Evolutionary conservation across 2,113 vertebrate genomes (phyloP).

Genomic region (Hirundichthys speculiger): DNA sequence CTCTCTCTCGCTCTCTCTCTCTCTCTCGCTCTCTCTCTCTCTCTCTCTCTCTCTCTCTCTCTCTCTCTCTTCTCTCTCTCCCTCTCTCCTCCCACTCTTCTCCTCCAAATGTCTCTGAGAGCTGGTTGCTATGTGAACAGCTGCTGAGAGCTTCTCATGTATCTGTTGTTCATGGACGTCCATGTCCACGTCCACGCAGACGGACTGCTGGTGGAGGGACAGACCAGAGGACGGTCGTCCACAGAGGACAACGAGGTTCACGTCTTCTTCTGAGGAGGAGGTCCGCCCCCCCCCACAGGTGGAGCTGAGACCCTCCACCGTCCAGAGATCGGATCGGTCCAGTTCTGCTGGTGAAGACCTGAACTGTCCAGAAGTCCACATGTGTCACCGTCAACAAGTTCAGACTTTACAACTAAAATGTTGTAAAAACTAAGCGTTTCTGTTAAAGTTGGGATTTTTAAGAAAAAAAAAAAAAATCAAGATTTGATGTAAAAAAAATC

Average conservation of each 20-base stretch:
- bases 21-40: conserved; percentile 46
- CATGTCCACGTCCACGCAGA: not conserved
- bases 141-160: conserved; percentile 52
- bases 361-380: too few relatives aligned
- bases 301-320: too few relatives aligned
- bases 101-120: conserved; percentile 46
- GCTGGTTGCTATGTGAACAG: conserved; percentile 70
- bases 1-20: too few relatives aligned
- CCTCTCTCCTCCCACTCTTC: conserved; percentile 37
- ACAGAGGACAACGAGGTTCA: conserved; percentile 27
- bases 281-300: too few relatives aligned
- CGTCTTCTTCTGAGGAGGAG: conserved; percentile 18
- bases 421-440: too few relatives aligned
- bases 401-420: too few relatives aligned
- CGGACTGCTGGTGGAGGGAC: conserved; percentile 10
- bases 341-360: too few relatives aligned
- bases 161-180: not conserved
- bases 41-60: conserved; percentile 12
- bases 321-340: too few relatives aligned
- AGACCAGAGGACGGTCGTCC: conserved; percentile 7
- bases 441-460: too few relatives aligned
- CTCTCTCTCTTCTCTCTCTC: conserved; percentile 4
- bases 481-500: too few relatives aligned
- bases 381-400: too few relatives aligned
- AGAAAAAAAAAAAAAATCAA: too few relatives aligned